Conservation (phyloP, 2,113 vertebrate species). For the Polypterus senegalus region DNA sequence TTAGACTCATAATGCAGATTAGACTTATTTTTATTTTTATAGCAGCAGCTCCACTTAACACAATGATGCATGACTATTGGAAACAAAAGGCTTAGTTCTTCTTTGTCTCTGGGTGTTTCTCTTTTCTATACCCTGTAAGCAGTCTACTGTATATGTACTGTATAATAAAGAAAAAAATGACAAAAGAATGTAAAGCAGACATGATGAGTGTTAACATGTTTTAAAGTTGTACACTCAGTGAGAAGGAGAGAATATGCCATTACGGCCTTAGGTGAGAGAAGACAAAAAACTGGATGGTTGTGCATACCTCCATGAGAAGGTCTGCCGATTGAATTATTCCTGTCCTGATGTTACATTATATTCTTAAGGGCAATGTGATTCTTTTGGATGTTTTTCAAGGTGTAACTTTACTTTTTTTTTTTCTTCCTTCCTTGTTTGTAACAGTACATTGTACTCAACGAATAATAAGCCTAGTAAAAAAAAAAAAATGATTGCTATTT, state of each 20-base stretch:
- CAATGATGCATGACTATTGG: constrained; percentile 10
- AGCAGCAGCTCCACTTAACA: not conserved
- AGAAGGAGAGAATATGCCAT: too few relatives aligned
- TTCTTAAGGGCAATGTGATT: not conserved
- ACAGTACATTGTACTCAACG: constrained; percentile 4
- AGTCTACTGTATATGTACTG: constrained; percentile 4
- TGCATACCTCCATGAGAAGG: too few relatives aligned
- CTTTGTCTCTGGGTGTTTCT: constrained; percentile 11
- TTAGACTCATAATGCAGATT: too few relatives aligned
- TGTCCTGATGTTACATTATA: not conserved
- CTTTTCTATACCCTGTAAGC: not conserved
- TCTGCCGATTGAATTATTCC: not conserved
- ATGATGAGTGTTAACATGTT: not conserved
- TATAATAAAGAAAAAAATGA: constrained; percentile 4
- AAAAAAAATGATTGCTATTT: constrained; percentile 2
- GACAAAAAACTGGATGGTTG: too few relatives aligned
- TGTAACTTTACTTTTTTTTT: constrained; percentile 1
- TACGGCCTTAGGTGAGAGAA: too few relatives aligned
- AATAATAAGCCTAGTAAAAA: constrained; percentile 5
- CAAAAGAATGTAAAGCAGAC: constrained; percentile 7
- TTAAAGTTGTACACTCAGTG: too few relatives aligned
- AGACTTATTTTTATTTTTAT: too few relatives aligned
- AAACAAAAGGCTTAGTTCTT: constrained; percentile 9
- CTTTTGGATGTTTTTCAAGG: constrained; percentile 5
- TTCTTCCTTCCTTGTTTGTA: constrained; percentile 2